These are phyloP conservation scores for Leptopilina syphax DNA, from an alignment of 2,888 invertebrate species.

Conservation along the genomic window DNA sequence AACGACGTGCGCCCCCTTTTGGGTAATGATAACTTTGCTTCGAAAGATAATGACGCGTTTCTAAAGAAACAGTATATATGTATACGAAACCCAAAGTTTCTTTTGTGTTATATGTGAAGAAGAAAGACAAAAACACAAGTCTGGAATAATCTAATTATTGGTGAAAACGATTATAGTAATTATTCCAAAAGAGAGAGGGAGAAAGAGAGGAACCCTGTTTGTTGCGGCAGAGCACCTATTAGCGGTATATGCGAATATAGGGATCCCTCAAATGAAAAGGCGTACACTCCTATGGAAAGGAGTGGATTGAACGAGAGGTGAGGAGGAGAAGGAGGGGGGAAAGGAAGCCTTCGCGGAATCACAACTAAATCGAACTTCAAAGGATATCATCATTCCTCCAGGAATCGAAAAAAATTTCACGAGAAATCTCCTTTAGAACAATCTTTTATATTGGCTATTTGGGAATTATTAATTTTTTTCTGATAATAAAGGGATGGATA, in stretches of 20 bases:
- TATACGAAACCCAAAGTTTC: conserved; percentile 51
- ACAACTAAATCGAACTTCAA: conserved; percentile 50
- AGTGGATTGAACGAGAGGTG: no score
- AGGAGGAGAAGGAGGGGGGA: no score
- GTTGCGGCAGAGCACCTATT: conserved; percentile 61
- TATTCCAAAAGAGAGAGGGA: conserved; percentile 56
- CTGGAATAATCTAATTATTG: conserved; percentile 76
- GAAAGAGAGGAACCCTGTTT: conserved; percentile 50
- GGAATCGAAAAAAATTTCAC: conserved; percentile 51
- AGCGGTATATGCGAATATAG: conserved; percentile 55
- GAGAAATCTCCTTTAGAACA: no score
- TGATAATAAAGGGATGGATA: no score
- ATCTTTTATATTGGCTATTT: not conserved
- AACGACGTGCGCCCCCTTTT: conserved; percentile 59
- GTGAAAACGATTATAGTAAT: conserved; percentile 76
- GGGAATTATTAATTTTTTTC: not conserved
- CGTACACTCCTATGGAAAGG: conserved; percentile 63
- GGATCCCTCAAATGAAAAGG: conserved; percentile 72
- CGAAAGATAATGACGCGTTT: conserved; percentile 68
- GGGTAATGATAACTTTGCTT: conserved; percentile 72
- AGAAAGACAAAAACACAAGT: conserved; percentile 35
- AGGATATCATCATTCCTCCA: conserved; percentile 60
- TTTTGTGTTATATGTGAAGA: conserved; percentile 40
- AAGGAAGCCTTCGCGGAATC: conserved; percentile 68
- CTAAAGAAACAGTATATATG: conserved; percentile 53